A percentile compares a stretch with the other conserved stretches of the same genome.
Evolutionary conservation across 2,797 vertebrate species (phyloP).

Genomic region (Mareca penelope): DNA sequence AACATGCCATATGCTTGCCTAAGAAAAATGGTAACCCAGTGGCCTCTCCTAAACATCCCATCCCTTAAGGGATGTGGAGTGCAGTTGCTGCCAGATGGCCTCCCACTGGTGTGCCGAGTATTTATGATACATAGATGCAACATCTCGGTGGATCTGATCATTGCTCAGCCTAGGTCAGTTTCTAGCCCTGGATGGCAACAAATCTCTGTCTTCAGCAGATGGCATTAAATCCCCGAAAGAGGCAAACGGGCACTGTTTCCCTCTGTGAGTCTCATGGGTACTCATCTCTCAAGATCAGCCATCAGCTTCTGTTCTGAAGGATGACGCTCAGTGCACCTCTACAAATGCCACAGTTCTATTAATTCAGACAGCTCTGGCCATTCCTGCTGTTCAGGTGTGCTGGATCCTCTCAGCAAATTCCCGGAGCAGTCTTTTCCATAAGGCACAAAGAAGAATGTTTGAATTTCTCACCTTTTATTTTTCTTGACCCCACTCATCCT

Average conservation of each 20-base stretch:
- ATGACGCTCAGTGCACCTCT: not conserved
- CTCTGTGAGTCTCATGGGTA: not conserved
- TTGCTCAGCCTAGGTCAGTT: not conserved
- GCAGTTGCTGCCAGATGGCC: rapidly evolving
- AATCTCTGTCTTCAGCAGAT: not conserved
- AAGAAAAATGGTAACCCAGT: not conserved
- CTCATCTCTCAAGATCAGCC: not conserved
- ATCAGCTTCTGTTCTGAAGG: not conserved
- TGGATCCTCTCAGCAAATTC: not conserved
- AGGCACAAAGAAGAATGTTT: not conserved
- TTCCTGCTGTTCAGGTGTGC: rapidly evolving
- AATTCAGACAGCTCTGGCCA: not conserved
- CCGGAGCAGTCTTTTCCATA: not conserved
- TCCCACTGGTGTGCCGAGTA: not conserved
- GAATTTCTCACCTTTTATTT: not conserved
- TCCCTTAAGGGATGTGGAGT: rapidly evolving
- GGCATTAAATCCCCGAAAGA: not conserved
- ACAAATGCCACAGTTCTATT: not conserved
- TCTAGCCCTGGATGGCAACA: not conserved
- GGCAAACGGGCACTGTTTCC: not conserved
- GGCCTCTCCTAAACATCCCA: not conserved
- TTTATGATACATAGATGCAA: not conserved
- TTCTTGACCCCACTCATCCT: not conserved
- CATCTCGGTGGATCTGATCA: not conserved
- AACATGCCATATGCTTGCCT: not conserved